phyloP scores from a whole-genome alignment of 2,888 invertebrate genomes.

The Pammene fasciana region DNA sequence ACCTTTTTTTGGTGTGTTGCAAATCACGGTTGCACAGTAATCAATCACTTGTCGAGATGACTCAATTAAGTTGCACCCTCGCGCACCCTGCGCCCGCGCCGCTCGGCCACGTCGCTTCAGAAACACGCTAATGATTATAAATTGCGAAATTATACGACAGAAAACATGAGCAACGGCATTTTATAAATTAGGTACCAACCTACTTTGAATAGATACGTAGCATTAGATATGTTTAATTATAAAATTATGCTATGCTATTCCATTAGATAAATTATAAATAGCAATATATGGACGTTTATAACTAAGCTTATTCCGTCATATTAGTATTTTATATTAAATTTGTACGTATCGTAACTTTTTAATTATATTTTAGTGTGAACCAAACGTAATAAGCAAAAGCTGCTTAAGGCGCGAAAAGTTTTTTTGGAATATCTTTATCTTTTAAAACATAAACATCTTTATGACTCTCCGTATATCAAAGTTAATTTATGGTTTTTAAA shows the following conservation, averaged over 20 bases:
- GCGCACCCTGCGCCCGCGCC: constrained; percentile 47
- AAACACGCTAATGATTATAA: constrained; percentile 78
- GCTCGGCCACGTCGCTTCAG: constrained; percentile 58
- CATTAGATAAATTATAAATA: constrained; percentile 18
- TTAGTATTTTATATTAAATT: constrained; percentile 5
- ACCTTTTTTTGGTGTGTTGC: constrained; percentile 65
- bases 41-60: constrained; percentile 79
- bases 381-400: constrained; percentile 4
- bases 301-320: constrained; percentile 17
- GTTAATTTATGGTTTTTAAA: constrained; percentile 66
- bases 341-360: background rate
- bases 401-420: constrained; percentile 11
- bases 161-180: constrained; percentile 63
- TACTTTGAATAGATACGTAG: constrained; percentile 39
- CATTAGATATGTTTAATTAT: constrained; percentile 40
- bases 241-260: constrained; percentile 35
- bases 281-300: constrained; percentile 9
- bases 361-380: background rate
- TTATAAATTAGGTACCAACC: constrained; percentile 51
- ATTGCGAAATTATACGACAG: constrained; percentile 74
- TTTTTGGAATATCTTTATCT: constrained; percentile 24
- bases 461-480: constrained; percentile 52
- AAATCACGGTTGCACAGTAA: constrained; percentile 66
- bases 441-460: constrained; percentile 33
- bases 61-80: constrained; percentile 77